Base-by-base conservation (phyloP, 35 echinoderm and acorn worm species). In the Holothuria glaberrima region DNA sequence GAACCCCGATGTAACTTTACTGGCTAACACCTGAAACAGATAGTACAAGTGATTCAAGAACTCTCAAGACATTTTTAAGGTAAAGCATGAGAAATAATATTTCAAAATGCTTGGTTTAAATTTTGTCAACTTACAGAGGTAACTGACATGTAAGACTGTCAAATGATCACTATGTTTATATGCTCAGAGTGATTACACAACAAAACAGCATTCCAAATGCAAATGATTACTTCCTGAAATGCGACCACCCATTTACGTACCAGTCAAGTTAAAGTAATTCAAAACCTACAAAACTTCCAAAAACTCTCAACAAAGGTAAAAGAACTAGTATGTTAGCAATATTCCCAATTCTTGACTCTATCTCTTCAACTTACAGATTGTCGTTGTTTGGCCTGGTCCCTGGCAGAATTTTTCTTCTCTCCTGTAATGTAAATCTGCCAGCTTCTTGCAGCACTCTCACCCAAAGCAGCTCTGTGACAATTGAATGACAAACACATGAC, bases 371-470 rank as follows among this genome's bases (percentile, higher is more conserved):
- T 90, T 72, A 98, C 96, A 4, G 93, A 99, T 52, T 91, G 91
- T 20, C 44, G 82, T 24, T 92, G 91, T 80, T 95, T 88, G 21
- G 86, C 91, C 22, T 91, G 89, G 58, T 97, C 94, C 82, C 89
- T 92, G 9, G 88, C 60, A 29, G 92, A 89, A 33, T 65, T 84
- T 75, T 90, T 92, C 84, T 98, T 98, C 69, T 99, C 97, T 31
- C 75, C 91, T 27, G 91, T 75, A 27, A 99, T 80, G 69, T 93
- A 99, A 12, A 91, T 77, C 60, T 80, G 85, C 93, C 97, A 95
- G 66, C 86, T 93, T 62, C 94, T 99, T 17, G 89, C 35, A 3
- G 93, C 93, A 68, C 72, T 66, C 58, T 99, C 93, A 34, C 90
- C 94, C 91, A 99, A 86, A 22, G 97, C 88, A 59, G 93, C 81